Evolutionary conservation across 2,888 invertebrate species (phyloP), one percentile per base, ranked within the genome.

Genomic region (Glaucopsyche alexis): DNA sequence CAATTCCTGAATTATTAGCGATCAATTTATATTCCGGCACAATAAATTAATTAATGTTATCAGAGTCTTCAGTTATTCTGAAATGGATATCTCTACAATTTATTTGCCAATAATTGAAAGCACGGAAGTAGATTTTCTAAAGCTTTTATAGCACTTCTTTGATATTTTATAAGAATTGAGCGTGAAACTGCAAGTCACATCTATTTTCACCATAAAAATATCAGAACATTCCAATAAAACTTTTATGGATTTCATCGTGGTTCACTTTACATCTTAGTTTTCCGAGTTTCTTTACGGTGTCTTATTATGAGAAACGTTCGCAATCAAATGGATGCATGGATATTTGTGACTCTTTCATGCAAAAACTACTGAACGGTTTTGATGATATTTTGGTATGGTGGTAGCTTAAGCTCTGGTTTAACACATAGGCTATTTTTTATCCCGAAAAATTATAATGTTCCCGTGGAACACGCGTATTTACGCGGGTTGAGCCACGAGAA

Each of bases 201-300:
- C 60, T 60, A 60, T 13, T 60, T 14, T 60, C 38, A 19, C 60
- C 60, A 60, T 60, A 60, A 60, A 60, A 29, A 60, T 60, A 38
- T 60, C 60, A 60, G 60, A 38, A 60, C 60, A 60, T 60, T 60
- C 60, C 60, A 60, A 60, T 60, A 60, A 60, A 60, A 60, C 29
- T 60, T 60, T 29, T 60, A 60, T 60, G 60, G 60, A 60, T 60
- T 60, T 60, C 60, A 60, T 13, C 29, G 60, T 29, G 29, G 60
- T 60, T 60, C 29, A 16, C 60, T 38, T 60, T 38, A 60, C 60
- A 60, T 60, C 60, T 60, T 60, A 29, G 29, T 29, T 60, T 60
- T 60, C 29, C 9, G 11, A 60, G 60, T 60, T 60, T 29, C 29
- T 60, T 13, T 5, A 60, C 19, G 60, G 29, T 38, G 14, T 14